Conservation (phyloP, 2,888 invertebrate genomes). For the Toxonevra muliebris region DNA sequence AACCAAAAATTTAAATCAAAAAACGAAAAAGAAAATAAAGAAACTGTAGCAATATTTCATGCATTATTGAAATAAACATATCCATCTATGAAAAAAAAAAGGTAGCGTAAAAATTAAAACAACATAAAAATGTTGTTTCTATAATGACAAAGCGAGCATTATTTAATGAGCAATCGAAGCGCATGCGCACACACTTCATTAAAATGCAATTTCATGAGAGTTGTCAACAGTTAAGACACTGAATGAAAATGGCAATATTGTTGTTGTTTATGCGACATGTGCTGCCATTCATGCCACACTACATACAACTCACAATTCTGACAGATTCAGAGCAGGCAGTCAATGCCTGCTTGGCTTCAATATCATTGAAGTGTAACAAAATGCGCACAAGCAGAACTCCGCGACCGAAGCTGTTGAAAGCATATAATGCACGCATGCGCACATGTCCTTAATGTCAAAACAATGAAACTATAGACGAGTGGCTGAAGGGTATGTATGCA, state of each 20-base stretch:
- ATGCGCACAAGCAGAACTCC: neutral
- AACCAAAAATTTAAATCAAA: no score
- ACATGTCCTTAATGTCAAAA: conserved; percentile 46
- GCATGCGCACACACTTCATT: conserved; percentile 42
- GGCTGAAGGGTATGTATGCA: neutral
- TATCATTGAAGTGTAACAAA: neutral
- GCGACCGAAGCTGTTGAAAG: neutral
- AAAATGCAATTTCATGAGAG: conserved; percentile 36
- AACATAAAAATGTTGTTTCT: no score
- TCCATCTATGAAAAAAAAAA: no score
- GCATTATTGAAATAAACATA: no score
- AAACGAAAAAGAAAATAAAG: no score
- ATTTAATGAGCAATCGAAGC: conserved; percentile 26
- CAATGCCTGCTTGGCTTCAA: no score
- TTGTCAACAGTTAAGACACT: conserved; percentile 23
- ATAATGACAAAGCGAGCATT: neutral
- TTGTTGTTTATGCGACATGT: conserved; percentile 19
- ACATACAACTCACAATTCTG: neutral
- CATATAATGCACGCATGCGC: conserved; percentile 32
- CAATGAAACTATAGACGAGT: conserved; percentile 43
- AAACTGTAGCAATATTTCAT: no score
- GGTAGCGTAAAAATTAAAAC: no score
- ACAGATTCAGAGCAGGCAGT: no score
- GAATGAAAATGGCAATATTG: neutral
- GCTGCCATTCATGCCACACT: neutral